A percentile compares a stretch with the other conserved stretches of the same genome.
Conservation (phyloP, 2,113 vertebrate genomes). For the Heterocephalus glaber region DNA sequence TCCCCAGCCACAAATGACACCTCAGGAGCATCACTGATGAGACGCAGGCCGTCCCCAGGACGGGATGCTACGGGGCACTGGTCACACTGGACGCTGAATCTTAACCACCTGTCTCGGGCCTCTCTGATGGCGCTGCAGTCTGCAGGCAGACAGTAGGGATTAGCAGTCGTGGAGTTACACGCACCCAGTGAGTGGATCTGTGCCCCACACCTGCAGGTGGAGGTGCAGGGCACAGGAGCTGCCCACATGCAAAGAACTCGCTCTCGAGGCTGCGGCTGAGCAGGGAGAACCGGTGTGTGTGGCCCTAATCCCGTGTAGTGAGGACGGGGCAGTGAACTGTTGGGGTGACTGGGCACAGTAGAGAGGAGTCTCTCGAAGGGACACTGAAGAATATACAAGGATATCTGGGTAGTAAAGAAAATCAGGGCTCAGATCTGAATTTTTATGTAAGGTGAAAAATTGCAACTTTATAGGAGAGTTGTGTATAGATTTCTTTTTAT, state of each 20-base stretch:
- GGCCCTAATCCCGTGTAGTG: background rate
- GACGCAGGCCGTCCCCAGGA: accelerated
- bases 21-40: background rate
- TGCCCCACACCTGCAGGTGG: accelerated
- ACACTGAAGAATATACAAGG: background rate
- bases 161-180: background rate
- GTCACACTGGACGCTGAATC: too few relatives aligned
- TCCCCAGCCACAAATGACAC: accelerated
- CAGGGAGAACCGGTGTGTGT: too few relatives aligned
- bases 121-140: too few relatives aligned
- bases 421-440: background rate
- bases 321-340: background rate
- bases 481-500: too few relatives aligned
- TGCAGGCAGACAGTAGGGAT: background rate
- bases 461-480: background rate
- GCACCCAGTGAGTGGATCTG: background rate
- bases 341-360: background rate
- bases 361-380: background rate
- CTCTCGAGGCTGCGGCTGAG: too few relatives aligned
- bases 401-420: background rate
- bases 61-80: too few relatives aligned
- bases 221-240: accelerated
- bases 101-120: accelerated
- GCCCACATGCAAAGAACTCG: background rate
- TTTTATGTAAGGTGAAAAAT: background rate